These are phyloP conservation scores for Cantharis lateralis DNA, from an alignment of 2,888 invertebrate genomes.

Conservation along the genomic window DNA sequence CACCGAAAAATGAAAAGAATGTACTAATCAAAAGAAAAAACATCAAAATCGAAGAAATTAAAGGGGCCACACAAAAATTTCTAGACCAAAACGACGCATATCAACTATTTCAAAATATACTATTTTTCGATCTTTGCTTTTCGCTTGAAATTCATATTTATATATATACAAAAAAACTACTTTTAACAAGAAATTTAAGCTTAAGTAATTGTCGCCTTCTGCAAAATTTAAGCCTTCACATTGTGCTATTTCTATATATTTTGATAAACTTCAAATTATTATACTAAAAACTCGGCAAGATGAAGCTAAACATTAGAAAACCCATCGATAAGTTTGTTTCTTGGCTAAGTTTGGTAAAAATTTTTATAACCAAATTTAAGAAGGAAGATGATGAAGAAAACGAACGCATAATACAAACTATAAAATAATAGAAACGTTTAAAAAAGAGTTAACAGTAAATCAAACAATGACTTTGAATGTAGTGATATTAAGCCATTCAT, in stretches of 20 bases:
- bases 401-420: background rate
- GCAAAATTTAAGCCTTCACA: conserved; percentile 29
- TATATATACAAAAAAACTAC: background rate
- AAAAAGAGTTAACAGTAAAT: background rate
- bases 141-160: conserved; percentile 19
- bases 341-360: background rate
- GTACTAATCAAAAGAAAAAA: conserved; percentile 14
- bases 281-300: background rate
- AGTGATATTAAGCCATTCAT: background rate
- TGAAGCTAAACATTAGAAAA: background rate
- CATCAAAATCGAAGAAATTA: conserved; percentile 41
- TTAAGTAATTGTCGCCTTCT: conserved; percentile 26
- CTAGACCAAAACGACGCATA: conserved; percentile 31
- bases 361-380: background rate
- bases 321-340: background rate
- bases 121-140: conserved; percentile 36
- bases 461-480: background rate
- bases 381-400: background rate
- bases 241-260: conserved; percentile 30
- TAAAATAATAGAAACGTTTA: background rate
- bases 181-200: conserved; percentile 24
- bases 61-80: conserved; percentile 28
- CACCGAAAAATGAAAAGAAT: conserved; percentile 30
- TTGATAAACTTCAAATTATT: conserved; percentile 30
- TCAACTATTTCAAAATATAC: conserved; percentile 21